Percentiles rank a stretch among this genome's conserved stretches.
Evolutionary conservation across 2,113 vertebrate species (phyloP).

Genomic region (Gasterosteus aculeatus): DNA sequence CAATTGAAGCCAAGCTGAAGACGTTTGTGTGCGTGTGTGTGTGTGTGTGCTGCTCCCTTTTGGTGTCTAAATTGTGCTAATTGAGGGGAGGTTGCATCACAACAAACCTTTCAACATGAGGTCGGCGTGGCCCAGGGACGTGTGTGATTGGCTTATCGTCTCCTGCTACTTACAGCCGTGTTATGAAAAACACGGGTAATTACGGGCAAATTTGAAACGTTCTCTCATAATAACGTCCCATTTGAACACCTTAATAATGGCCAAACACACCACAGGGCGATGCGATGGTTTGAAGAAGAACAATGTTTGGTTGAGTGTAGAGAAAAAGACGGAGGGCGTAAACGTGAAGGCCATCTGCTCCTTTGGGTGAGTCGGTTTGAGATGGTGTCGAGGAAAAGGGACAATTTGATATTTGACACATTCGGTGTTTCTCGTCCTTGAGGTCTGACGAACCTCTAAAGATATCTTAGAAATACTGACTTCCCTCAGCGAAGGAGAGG

Average conservation of each 20-base stretch:
- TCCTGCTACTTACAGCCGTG: conserved; percentile 16
- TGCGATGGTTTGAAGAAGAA: conserved; percentile 1
- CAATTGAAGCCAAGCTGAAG: conserved; percentile 26
- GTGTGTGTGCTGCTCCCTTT: conserved; percentile 1
- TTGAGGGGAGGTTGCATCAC: conserved; percentile 48
- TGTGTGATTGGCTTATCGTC: conserved; percentile 44
- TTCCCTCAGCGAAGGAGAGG: no score
- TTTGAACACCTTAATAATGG: conserved; percentile 39
- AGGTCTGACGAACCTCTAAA: not conserved
- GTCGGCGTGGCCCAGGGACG: conserved; percentile 36
- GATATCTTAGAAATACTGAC: not conserved
- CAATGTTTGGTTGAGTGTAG: conserved; percentile 1
- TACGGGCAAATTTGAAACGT: conserved; percentile 8
- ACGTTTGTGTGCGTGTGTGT: conserved; percentile 6
- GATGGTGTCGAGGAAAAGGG: not conserved
- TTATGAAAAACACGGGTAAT: conserved; percentile 39
- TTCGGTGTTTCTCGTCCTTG: not conserved
- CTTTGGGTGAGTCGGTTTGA: not conserved
- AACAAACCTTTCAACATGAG: conserved; percentile 40
- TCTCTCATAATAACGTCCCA: not conserved
- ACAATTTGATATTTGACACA: not conserved
- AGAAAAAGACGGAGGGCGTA: not conserved
- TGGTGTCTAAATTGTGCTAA: conserved; percentile 45
- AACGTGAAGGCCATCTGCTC: conserved; percentile 3
- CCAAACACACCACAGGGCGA: not conserved